phyloP scores from a whole-genome alignment of 1,140 invertebrate species.

The Diorhabda carinulata region DNA sequence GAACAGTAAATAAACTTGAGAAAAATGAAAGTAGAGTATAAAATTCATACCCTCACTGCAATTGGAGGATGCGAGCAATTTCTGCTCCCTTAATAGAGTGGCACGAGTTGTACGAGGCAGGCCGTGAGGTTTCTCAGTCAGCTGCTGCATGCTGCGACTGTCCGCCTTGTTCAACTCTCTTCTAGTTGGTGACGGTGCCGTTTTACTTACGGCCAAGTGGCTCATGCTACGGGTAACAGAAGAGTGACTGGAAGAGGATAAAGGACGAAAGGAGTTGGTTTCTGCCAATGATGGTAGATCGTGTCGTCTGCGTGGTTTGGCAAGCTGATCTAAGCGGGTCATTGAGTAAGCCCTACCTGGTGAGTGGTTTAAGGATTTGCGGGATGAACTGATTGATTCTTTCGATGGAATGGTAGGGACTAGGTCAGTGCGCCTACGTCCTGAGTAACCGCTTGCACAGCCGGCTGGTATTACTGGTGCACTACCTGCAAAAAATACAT shows the following conservation, averaged over 20 bases:
- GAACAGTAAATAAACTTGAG: background rate
- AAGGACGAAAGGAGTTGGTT: constrained; percentile 35
- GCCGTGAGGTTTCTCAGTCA: constrained; percentile 49
- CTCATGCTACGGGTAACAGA: constrained; percentile 64
- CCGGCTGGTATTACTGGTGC: constrained; percentile 47
- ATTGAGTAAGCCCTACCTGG: constrained; percentile 89
- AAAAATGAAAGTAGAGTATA: background rate
- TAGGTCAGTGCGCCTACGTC: constrained; percentile 81
- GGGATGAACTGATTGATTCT: constrained; percentile 54
- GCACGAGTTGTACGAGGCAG: constrained; percentile 44
- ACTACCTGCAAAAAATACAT: constrained; percentile 30
- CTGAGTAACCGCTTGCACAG: constrained; percentile 64
- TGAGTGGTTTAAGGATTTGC: constrained; percentile 61
- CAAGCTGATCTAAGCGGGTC: constrained; percentile 82
- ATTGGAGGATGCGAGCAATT: constrained; percentile 35
- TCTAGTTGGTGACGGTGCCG: constrained; percentile 31
- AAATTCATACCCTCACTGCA: constrained; percentile 39
- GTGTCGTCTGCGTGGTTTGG: constrained; percentile 63
- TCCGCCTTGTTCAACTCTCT: constrained; percentile 42
- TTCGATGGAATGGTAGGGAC: constrained; percentile 82
- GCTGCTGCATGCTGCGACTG: constrained; percentile 63
- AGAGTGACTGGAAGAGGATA: constrained; percentile 38
- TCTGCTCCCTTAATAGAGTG: constrained; percentile 44
- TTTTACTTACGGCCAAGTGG: constrained; percentile 53
- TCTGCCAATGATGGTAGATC: constrained; percentile 55